These are phyloP conservation scores for Venturia canescens DNA, from an alignment of 1,140 invertebrate species.

Conservation along the genomic window DNA sequence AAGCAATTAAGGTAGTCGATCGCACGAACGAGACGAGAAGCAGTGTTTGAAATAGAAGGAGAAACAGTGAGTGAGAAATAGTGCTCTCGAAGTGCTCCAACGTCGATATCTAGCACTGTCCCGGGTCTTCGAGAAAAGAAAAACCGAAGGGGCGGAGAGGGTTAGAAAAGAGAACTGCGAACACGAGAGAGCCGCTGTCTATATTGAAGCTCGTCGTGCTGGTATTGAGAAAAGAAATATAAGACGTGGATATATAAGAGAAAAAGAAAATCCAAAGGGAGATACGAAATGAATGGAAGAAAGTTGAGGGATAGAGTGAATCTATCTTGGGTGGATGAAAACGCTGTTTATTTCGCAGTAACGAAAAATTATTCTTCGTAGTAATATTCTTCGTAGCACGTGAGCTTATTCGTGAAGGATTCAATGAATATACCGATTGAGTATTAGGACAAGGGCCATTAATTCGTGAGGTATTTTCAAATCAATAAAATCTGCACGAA, in stretches of 20 bases:
- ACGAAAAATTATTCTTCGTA: not conserved
- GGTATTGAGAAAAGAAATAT: slow-evolving; percentile 11
- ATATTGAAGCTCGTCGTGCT: slow-evolving; percentile 8
- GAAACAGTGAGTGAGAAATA: not conserved
- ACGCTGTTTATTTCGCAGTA: not conserved
- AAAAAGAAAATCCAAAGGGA: not conserved
- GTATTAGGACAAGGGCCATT: too few relatives aligned
- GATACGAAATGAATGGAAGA: not conserved
- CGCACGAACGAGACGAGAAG: slow-evolving; percentile 35
- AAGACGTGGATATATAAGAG: not conserved
- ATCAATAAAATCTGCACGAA: too few relatives aligned
- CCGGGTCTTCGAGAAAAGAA: not conserved
- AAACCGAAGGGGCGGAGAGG: not conserved
- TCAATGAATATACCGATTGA: too few relatives aligned
- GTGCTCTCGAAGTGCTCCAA: not conserved
- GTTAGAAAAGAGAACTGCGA: not conserved
- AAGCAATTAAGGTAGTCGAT: slow-evolving; percentile 43
- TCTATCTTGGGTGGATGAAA: not conserved
- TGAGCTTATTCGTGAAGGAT: too few relatives aligned
- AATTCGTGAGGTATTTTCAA: too few relatives aligned
- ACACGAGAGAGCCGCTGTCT: not conserved
- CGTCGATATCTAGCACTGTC: slow-evolving; percentile 3
- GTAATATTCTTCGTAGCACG: too few relatives aligned
- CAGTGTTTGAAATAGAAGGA: not conserved
- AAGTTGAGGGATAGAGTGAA: not conserved